phyloP scores from a whole-genome alignment of 2,888 invertebrate species.

The Patella caerulea region DNA sequence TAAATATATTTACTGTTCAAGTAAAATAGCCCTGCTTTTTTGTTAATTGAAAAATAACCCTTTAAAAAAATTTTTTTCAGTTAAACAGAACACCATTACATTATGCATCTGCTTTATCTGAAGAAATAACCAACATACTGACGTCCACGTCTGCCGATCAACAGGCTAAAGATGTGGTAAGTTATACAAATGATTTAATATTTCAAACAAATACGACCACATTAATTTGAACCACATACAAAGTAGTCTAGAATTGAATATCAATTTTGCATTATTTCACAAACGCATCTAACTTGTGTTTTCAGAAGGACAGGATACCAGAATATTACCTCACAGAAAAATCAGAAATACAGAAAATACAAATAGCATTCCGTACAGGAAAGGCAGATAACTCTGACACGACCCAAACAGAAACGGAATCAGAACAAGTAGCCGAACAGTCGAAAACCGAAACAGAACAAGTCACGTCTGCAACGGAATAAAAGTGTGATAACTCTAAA shows the following conservation, averaged over 20 bases:
- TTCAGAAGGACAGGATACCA: conserved; percentile 47
- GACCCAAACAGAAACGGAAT: conserved; percentile 18
- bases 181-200: conserved; percentile 22
- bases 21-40: too few species aligned
- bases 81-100: conserved; percentile 60
- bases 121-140: conserved; percentile 46
- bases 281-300: neutral
- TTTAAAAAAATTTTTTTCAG: conserved; percentile 36
- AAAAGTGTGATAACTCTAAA: neutral
- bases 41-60: too few species aligned
- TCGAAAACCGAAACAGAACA: conserved; percentile 25
- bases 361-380: conserved; percentile 21
- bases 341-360: conserved; percentile 48
- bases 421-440: conserved; percentile 33
- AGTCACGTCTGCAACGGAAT: conserved; percentile 17
- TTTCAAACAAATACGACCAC: too few species aligned
- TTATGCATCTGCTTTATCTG: conserved; percentile 55
- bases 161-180: conserved; percentile 55
- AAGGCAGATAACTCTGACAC: conserved; percentile 20
- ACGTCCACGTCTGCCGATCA: conserved; percentile 49
- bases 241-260: too few species aligned
- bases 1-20: too few species aligned
- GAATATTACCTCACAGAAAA: conserved; percentile 51
- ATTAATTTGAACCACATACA: too few species aligned
- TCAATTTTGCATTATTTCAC: neutral